Evolutionary conservation across 2,113 vertebrate species (phyloP).

Genomic region (Apteryx owenii): DNA sequence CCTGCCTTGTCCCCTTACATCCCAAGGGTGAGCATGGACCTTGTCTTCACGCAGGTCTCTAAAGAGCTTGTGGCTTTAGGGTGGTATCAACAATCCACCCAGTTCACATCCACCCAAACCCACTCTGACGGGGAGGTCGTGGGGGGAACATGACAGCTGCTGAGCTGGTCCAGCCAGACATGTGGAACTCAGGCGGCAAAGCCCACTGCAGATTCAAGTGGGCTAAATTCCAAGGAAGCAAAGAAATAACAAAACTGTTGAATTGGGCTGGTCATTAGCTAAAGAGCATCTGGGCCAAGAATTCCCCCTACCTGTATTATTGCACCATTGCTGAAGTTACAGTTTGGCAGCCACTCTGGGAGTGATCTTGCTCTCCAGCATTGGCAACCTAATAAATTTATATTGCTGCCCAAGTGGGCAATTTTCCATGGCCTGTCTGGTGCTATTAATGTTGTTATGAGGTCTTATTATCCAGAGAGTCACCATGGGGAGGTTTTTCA

Average conservation of each 20-base stretch:
- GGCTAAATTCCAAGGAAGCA: background rate
- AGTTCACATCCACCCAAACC: no score
- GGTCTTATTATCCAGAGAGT: background rate
- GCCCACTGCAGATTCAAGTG: background rate
- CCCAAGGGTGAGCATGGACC: background rate
- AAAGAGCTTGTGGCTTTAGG: background rate
- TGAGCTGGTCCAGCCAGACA: background rate
- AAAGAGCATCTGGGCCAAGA: background rate
- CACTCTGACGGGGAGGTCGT: no score
- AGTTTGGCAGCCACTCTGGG: background rate
- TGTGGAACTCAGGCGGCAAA: background rate
- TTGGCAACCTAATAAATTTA: background rate
- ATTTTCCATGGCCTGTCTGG: background rate
- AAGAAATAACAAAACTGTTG: background rate
- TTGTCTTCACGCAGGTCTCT: background rate
- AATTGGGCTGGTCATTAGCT: background rate
- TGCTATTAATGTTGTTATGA: background rate
- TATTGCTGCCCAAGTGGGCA: background rate
- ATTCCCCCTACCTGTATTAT: background rate
- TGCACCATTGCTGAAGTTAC: background rate
- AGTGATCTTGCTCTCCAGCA: background rate
- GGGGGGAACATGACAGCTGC: no score
- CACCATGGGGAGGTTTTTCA: background rate
- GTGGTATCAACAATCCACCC: background rate
- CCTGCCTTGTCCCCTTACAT: no score